Evolutionary conservation across 2,888 invertebrate genomes (phyloP).

Genomic region (Boloria euphrosyne): DNA sequence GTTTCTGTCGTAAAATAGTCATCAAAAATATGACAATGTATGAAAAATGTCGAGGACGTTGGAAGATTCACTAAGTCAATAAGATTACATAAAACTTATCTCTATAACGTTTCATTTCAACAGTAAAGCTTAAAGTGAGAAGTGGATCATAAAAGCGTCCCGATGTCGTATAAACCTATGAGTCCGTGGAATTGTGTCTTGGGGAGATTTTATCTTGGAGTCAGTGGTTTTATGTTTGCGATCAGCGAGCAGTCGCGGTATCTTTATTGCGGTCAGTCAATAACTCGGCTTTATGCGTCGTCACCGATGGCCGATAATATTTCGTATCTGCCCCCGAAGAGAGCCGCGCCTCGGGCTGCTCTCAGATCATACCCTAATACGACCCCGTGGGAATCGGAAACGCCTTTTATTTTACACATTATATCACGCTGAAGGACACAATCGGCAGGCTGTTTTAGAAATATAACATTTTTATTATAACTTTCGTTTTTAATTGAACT

Average conservation of each 20-base stretch:
- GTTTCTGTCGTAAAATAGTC: constrained; percentile 3
- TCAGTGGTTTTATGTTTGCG: constrained; percentile 36
- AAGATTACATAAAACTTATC: constrained; percentile 27
- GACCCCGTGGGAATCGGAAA: constrained; percentile 12
- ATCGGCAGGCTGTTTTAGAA: constrained; percentile 5
- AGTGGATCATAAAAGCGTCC: constrained; percentile 49
- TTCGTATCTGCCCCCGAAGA: constrained; percentile 35
- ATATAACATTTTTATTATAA: constrained; percentile 14
- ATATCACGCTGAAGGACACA: constrained; percentile 6
- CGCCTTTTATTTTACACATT: constrained; percentile 21
- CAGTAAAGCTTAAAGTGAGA: constrained; percentile 38
- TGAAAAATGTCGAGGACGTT: constrained; percentile 11
- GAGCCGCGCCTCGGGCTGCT: constrained; percentile 19
- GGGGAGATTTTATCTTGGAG: constrained; percentile 54
- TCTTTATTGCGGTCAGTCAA: constrained; percentile 55
- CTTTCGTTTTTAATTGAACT: neutral
- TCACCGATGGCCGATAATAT: constrained; percentile 45
- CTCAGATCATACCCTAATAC: constrained; percentile 24
- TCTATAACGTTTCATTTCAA: constrained; percentile 37
- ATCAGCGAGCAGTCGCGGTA: constrained; percentile 44
- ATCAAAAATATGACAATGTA: constrained; percentile 18
- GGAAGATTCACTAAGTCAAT: constrained; percentile 14
- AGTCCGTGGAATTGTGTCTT: constrained; percentile 50
- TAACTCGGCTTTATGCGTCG: constrained; percentile 49
- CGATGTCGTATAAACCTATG: constrained; percentile 47